phyloP scores from a whole-genome alignment of 2,888 invertebrate species.

The Hirtodrosophila duncani region DNA sequence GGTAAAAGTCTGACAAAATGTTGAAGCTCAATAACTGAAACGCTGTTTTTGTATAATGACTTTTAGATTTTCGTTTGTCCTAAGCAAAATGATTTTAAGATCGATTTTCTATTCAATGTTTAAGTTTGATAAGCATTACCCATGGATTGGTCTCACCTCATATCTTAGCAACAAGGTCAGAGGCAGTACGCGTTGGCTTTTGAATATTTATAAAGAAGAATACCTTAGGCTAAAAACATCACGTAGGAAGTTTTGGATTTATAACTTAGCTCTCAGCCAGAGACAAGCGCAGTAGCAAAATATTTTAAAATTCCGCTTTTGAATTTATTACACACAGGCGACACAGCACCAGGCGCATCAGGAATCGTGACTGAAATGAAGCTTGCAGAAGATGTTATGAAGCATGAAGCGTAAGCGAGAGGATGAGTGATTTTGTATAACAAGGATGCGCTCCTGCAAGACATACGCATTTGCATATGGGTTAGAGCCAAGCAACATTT shows the following conservation, averaged over 20 bases:
- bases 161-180: no score
- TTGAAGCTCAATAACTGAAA: no score
- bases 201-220: constrained; percentile 50
- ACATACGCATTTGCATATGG: constrained; percentile 39
- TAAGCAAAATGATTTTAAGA: no score
- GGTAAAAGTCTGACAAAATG: no score
- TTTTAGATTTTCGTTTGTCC: no score
- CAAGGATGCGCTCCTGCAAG: constrained; percentile 11
- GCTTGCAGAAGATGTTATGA: constrained; percentile 21
- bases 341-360: constrained; percentile 6
- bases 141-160: no score
- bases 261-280: constrained; percentile 20
- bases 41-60: no score
- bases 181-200: no score
- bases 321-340: constrained; percentile 49
- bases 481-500: constrained; percentile 40
- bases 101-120: no score
- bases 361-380: constrained; percentile 33
- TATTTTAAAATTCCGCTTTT: constrained; percentile 55
- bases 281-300: constrained; percentile 23
- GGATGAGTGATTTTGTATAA: no score
- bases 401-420: no score
- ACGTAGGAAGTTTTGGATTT: constrained; percentile 45
- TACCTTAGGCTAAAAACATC: constrained; percentile 30
- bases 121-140: no score